A percentile compares a stretch with the other conserved stretches of the same genome.
Evolutionary conservation across 2,888 invertebrate species (phyloP).

Genomic region (Cheilosia impressa): DNA sequence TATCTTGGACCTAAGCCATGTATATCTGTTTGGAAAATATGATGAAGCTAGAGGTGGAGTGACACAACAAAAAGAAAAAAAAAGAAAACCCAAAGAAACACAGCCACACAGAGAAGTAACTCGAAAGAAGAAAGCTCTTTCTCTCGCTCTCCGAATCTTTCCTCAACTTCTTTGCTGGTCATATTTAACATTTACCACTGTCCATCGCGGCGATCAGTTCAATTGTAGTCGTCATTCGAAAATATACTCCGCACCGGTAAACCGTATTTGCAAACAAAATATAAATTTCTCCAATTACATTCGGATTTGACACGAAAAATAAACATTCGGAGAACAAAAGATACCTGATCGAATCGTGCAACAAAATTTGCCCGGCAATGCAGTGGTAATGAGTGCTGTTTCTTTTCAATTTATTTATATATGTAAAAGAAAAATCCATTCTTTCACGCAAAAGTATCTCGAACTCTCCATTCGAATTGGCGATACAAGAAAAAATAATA

Average conservation of each 20-base stretch:
- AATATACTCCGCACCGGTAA: slow-evolving; percentile 30
- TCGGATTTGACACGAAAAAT: slow-evolving; percentile 21
- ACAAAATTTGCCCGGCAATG: slow-evolving; percentile 29
- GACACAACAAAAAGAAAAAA: slow-evolving; percentile 1
- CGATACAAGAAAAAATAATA: slow-evolving; percentile 20
- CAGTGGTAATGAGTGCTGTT: slow-evolving; percentile 46
- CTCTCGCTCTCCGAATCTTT: slow-evolving; percentile 34
- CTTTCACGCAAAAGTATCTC: slow-evolving; percentile 31
- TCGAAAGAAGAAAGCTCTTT: slow-evolving; percentile 65
- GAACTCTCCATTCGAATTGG: slow-evolving; percentile 48
- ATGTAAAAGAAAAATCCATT: not conserved
- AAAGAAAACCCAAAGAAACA: not conserved
- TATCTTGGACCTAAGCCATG: slow-evolving; percentile 3
- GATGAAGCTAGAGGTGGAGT: not conserved
- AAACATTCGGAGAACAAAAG: slow-evolving; percentile 24
- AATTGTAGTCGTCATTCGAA: slow-evolving; percentile 56
- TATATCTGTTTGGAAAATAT: not conserved
- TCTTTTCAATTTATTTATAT: slow-evolving; percentile 1
- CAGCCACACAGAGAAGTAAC: slow-evolving; percentile 5
- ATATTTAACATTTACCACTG: slow-evolving; percentile 67
- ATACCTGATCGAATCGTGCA: slow-evolving; percentile 2
- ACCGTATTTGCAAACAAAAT: slow-evolving; percentile 5
- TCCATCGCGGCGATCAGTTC: slow-evolving; percentile 68
- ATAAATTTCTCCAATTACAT: slow-evolving; percentile 39
- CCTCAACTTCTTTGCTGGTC: slow-evolving; percentile 57